phyloP scores from a whole-genome alignment of 2,797 vertebrate species.

The Dermochelys coriacea region DNA sequence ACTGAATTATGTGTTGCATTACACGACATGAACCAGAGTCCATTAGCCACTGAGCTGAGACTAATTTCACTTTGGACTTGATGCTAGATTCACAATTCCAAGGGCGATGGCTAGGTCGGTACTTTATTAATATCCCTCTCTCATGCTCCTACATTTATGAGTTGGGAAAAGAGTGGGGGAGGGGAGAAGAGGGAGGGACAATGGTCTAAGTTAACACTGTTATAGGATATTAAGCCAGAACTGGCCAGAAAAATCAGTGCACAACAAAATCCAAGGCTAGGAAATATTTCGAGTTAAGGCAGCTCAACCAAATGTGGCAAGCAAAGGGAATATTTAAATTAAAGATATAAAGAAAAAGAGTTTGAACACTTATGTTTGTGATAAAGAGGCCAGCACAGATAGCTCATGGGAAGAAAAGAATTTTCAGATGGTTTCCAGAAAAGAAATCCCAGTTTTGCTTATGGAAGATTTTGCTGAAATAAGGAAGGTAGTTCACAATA shows the following conservation, averaged over 20 bases:
- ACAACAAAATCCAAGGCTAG: neutral
- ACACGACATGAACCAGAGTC: neutral
- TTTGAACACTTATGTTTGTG: rapidly evolving
- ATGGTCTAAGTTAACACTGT: neutral
- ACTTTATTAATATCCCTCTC: neutral
- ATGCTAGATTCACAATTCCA: neutral
- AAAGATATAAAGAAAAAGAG: rapidly evolving
- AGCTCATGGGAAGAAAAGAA: rapidly evolving
- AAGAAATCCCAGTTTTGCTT: rapidly evolving
- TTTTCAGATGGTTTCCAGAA: rapidly evolving
- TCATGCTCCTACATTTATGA: neutral
- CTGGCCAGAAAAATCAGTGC: neutral
- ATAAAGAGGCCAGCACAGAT: neutral
- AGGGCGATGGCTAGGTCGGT: rapidly evolving
- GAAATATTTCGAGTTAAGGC: neutral
- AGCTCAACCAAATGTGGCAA: rapidly evolving
- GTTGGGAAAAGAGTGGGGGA: neutral
- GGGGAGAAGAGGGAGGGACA: rapidly evolving
- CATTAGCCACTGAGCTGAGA: neutral
- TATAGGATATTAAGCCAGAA: neutral
- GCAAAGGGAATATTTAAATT: neutral
- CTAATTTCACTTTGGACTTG: neutral
- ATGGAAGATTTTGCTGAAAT: rapidly evolving
- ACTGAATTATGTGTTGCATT: neutral
- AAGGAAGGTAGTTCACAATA: rapidly evolving